phyloP scores from a whole-genome alignment of 2,113 vertebrate genomes.

The Prinia subflava region DNA sequence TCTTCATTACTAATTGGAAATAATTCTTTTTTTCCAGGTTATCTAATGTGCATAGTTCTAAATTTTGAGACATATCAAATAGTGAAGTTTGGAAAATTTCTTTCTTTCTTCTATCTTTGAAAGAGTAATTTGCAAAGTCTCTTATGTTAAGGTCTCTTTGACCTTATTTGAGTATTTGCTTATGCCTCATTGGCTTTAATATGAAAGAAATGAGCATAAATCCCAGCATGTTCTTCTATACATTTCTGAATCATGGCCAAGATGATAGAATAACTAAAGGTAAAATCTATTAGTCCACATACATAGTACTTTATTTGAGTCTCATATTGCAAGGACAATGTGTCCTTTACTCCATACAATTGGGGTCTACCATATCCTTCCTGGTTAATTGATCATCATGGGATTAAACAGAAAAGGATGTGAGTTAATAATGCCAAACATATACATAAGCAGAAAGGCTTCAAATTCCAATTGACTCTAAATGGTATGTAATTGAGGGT shows the following conservation, averaged over 20 bases:
- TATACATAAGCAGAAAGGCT: background rate
- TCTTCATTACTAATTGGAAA: background rate
- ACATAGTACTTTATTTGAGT: background rate
- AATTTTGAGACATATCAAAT: background rate
- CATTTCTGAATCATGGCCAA: background rate
- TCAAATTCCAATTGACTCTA: background rate
- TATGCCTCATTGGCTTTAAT: background rate
- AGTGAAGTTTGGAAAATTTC: background rate
- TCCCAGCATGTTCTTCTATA: background rate
- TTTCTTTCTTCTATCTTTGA: background rate
- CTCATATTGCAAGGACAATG: background rate
- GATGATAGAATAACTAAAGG: background rate
- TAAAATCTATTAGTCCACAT: background rate
- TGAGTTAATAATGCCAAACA: slow-evolving; percentile 19
- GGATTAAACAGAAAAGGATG: background rate
- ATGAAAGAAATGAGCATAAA: background rate
- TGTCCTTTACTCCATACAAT: background rate
- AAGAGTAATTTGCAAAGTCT: background rate
- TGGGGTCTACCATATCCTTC: background rate
- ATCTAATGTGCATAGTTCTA: background rate
- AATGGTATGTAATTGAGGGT: background rate
- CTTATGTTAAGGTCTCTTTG: background rate
- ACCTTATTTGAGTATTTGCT: background rate
- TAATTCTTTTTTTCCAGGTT: background rate
- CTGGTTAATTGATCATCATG: background rate